Evolutionary conservation across 1,140 invertebrate species (phyloP), one percentile per base, ranked within the genome.

Genomic region (Zaprionus tsacasi): DNA sequence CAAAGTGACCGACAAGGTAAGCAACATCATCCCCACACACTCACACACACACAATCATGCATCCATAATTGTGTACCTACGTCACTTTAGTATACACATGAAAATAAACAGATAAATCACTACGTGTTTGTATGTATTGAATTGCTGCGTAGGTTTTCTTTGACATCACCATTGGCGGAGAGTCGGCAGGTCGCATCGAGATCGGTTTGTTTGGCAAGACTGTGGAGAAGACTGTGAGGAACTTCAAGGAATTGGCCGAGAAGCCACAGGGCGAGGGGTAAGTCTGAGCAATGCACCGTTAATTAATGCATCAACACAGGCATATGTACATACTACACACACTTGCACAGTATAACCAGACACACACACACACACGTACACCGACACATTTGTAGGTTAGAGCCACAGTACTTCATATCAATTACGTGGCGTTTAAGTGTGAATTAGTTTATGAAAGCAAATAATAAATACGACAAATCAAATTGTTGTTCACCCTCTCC

Each of bases 131-230:
- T 40, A 57, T 48, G 65, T 70, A 63, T 67, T 70, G 54, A 43
- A 61, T 61, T 52, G 55, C 70, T 79, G 74, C 77, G 83, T 91
- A 99, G 98, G 98, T 99, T 38, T 98, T 94, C 93, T 99, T 99
- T 94, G 97, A 99, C 80, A 97, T 99, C 11, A 95, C 94, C 79
- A 96, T 99, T 90, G 99, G 98, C 12, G 97, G 95, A 52, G 94
- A 97, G 82, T 69, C 93, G 17, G 93, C 93, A 36, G 98, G 98
- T 55, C 94, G 95, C 55, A 94, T 99, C 82, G 97, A 96, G 68
- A 98, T 99, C 93, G 99, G 99, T 40, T 94, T 99, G 0, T 97
- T 96, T 92, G 99, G 99, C 25, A 98, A 98, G 92, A 99, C 98
- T 59, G 99, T 99, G 0, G 98, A 98, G 12, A 99, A 97, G 93